Evolutionary conservation across 1,140 invertebrate genomes (phyloP).

Genomic region (Lineus longissimus): DNA sequence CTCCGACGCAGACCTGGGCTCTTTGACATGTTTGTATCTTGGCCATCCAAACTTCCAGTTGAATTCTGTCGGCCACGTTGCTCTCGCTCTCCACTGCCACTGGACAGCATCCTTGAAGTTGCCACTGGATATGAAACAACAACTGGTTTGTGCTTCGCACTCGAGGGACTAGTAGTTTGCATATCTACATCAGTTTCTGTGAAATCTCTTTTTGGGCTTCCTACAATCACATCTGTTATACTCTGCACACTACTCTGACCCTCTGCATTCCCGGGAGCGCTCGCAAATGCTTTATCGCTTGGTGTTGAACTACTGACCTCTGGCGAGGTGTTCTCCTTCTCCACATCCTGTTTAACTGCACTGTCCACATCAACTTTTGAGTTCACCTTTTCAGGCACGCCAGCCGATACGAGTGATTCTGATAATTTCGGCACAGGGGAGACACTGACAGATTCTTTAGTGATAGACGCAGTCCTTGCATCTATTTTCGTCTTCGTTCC

Average conservation of each 20-base stretch:
- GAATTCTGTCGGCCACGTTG: not conserved
- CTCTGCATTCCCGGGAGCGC: not conserved
- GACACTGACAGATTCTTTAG: no score
- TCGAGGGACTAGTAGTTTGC: not conserved
- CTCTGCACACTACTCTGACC: not conserved
- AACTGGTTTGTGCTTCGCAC: not conserved
- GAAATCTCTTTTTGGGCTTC: not conserved
- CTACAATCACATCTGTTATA: not conserved
- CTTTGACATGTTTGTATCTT: not conserved
- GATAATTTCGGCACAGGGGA: no score
- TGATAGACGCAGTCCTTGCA: no score
- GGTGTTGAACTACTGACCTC: not conserved
- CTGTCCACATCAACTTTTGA: not conserved
- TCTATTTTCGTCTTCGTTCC: no score
- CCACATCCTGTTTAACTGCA: not conserved
- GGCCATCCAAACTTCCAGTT: not conserved
- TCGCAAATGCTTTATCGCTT: not conserved
- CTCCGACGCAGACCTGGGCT: not conserved
- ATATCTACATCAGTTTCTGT: no score
- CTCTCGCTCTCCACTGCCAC: not conserved
- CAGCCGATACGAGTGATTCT: no score
- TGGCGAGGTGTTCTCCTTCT: not conserved
- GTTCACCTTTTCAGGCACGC: no score
- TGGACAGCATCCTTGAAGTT: not conserved
- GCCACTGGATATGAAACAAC: not conserved